Evolutionary conservation across 2,797 vertebrate genomes (phyloP).

Genomic region (Toxotes lorentzi): DNA sequence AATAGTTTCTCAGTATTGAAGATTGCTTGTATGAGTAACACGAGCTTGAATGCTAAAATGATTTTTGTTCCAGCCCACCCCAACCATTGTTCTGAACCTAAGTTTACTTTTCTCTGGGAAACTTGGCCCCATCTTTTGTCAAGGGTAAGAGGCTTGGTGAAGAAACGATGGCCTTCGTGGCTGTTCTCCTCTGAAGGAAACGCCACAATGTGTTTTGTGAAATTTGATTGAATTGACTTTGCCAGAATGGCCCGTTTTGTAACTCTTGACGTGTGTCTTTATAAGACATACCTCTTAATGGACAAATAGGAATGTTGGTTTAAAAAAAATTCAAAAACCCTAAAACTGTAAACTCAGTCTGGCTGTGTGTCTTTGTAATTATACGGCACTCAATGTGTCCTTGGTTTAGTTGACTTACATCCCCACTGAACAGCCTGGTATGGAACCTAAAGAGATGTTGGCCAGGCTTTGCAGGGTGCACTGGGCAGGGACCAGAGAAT

Average conservation of each 20-base stretch:
- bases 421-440: conserved; percentile 61
- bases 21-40: conserved; percentile 76
- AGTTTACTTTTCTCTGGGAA: conserved; percentile 77
- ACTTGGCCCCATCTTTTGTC: conserved; percentile 67
- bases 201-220: conserved; percentile 67
- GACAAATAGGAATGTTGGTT: conserved; percentile 84
- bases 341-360: conserved; percentile 69
- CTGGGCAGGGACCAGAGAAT: conserved; percentile 84
- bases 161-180: conserved; percentile 72
- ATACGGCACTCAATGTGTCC: conserved; percentile 71
- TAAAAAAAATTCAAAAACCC: conserved; percentile 51
- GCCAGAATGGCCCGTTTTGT: conserved; percentile 72
- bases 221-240: conserved; percentile 72
- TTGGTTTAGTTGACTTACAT: conserved; percentile 63
- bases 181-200: conserved; percentile 65
- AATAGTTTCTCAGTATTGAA: conserved; percentile 83
- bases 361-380: conserved; percentile 74
- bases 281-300: conserved; percentile 81
- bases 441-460: conserved; percentile 54
- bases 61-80: conserved; percentile 62
- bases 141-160: conserved; percentile 60
- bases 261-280: conserved; percentile 81
- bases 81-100: conserved; percentile 70
- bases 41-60: conserved; percentile 72
- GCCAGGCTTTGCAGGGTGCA: conserved; percentile 63